Conservation (phyloP, 37 sponge, comb jelly and placozoan species). For the Haliclona indistincta region DNA sequence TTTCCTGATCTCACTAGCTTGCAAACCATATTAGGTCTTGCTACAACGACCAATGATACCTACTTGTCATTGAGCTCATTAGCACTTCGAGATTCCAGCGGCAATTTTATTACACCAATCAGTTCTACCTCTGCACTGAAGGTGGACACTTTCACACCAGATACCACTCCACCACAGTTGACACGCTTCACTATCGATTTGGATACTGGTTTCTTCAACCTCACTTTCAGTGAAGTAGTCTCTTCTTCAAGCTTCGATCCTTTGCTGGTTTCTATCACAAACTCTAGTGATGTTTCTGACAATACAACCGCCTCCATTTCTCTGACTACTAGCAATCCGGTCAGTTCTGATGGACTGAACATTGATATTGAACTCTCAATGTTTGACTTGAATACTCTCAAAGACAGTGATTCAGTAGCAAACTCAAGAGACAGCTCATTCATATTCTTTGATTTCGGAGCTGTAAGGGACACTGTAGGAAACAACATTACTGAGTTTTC, state of each 20-base stretch:
- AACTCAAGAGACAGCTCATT: constrained; percentile 30
- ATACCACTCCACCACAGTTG: constrained; percentile 67
- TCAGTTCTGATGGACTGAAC: constrained; percentile 33
- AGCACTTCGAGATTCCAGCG: constrained; percentile 48
- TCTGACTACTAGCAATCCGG: constrained; percentile 30
- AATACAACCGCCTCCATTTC: neutral
- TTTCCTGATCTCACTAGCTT: constrained; percentile 36
- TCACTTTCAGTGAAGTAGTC: constrained; percentile 78
- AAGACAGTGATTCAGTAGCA: constrained; percentile 41
- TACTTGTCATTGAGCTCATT: constrained; percentile 36
- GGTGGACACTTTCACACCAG: constrained; percentile 43
- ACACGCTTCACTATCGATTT: constrained; percentile 60
- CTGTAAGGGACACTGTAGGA: constrained; percentile 68
- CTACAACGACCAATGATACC: constrained; percentile 48
- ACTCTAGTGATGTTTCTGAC: constrained; percentile 17
- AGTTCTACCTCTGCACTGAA: constrained; percentile 1
- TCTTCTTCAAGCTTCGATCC: constrained; percentile 49
- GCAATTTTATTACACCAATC: constrained; percentile 37
- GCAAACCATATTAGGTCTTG: constrained; percentile 48
- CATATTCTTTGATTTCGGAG: constrained; percentile 54
- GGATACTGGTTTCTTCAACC: constrained; percentile 73
- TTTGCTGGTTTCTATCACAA: constrained; percentile 39
- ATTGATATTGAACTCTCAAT: constrained; percentile 55
- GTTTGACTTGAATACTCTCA: constrained; percentile 66
- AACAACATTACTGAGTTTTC: constrained; percentile 57